Percentiles rank a stretch among this genome's conserved stretches.
Conservation (phyloP, 2,113 vertebrate species). For the Leptobrachium ailaonicum region DNA sequence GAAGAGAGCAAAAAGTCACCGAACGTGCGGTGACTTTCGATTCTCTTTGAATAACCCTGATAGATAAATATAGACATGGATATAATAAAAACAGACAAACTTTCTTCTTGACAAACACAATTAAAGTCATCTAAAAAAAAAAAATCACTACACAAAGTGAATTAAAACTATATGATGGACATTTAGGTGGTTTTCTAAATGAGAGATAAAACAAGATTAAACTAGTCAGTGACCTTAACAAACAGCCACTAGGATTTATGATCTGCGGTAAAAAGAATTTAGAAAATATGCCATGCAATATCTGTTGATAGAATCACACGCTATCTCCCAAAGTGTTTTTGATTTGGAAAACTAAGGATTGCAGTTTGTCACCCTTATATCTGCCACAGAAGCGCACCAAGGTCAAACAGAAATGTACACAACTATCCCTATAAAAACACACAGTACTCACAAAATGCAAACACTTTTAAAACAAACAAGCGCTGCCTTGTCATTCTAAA, state of each 20-base stretch:
- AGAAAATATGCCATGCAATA: constrained; percentile 7
- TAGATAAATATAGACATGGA: no score
- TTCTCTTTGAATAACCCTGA: no score
- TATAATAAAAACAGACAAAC: no score
- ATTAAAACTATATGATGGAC: constrained; percentile 2
- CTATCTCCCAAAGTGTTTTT: not conserved
- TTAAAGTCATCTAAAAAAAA: not conserved
- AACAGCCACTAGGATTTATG: constrained; percentile 2
- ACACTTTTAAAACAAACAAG: no score
- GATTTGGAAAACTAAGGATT: not conserved
- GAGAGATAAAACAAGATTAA: constrained; percentile 19
- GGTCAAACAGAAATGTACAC: not conserved
- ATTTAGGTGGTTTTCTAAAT: constrained; percentile 8
- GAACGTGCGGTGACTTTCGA: no score
- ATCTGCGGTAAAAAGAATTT: not conserved
- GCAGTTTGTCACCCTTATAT: not conserved
- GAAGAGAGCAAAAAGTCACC: no score
- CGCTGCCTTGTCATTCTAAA: no score
- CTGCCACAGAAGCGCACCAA: not conserved
- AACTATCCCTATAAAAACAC: not conserved
- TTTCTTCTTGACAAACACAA: no score
- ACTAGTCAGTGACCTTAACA: constrained; percentile 16
- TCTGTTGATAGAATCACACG: constrained; percentile 19
- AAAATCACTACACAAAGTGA: not conserved
- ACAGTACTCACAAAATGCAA: not conserved